Evolutionary conservation across 1,140 invertebrate species (phyloP), one percentile per base, ranked within the genome.

Genomic region (Apis dorsata): DNA sequence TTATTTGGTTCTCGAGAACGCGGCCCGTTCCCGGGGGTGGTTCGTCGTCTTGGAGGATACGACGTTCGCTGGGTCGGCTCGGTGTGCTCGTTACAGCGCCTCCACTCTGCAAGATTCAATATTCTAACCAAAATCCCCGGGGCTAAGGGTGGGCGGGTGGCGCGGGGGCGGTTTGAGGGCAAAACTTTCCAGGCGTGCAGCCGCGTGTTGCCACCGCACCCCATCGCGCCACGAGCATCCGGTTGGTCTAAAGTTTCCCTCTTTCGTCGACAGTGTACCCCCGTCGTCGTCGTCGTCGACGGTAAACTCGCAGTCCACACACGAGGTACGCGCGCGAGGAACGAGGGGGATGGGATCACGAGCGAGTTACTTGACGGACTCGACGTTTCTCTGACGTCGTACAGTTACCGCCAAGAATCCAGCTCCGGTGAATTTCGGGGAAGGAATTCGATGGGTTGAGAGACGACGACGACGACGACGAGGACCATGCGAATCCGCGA

Each of bases 81-180:
- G 83, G 84, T 85, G 71, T 88, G 92, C 92, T 93, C 91, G 92
- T 93, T 93, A 94, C 92, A 92, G 89, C 91, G 89, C 91, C 90
- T 91, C 91, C 88, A 91, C 91, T 91, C 91, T 88, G 91, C 89
- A 75, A 92, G 92, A 94, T 94, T 94, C 92, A 94, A 94, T 94
- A 94, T 94, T 93, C 93, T 92, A 94, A 93, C 93, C 93, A 93
- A 94, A 93, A 94, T 93, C 93, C 93, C 93, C 89, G 89, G 92
- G 92, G 93, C 93, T 92, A 93, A 88, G 89, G 76, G 72, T 60
- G 68, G 62, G 57, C 60, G 86, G 73, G 24, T 80, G 34, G 34
- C 34, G 69, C 51, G 68, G 84, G 60, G 78, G 78, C 68, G 83
- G 69, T 65, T 60, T 15, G 62, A 83, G 91, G 86, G 90, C 90